Conservation (phyloP, 2,797 vertebrate genomes). For the Parambassis ranga region DNA sequence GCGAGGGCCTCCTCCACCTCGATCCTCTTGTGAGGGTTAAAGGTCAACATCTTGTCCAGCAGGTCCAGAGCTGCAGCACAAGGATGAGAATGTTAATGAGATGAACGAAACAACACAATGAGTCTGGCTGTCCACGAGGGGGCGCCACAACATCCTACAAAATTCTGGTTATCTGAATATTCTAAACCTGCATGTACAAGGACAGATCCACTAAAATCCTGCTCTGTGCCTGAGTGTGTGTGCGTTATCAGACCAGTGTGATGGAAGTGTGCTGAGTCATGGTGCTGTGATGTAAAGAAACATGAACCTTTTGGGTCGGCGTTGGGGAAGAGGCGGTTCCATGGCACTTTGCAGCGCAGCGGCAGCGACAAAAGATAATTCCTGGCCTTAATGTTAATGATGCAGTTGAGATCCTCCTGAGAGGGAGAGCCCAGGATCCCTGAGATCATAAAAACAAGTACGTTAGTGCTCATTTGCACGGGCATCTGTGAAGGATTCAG, state of each 20-base stretch:
- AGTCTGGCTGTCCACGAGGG: constrained; percentile 12
- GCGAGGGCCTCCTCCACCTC: constrained; percentile 91
- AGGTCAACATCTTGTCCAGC: constrained; percentile 90
- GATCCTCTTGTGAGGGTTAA: constrained; percentile 90
- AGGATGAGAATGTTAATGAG: background rate
- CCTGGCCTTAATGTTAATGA: constrained; percentile 91
- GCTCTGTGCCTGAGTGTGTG: rapidly evolving
- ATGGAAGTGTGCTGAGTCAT: background rate
- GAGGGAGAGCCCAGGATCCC: constrained; percentile 91
- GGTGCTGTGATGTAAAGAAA: background rate
- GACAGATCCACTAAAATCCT: rapidly evolving
- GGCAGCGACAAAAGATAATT: constrained; percentile 91
- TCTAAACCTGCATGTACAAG: too few relatives aligned
- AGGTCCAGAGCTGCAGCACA: constrained; percentile 83
- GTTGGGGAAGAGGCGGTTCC: constrained; percentile 87
- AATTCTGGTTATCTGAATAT: too few relatives aligned
- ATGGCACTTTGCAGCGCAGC: constrained; percentile 86
- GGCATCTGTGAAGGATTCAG: too few relatives aligned
- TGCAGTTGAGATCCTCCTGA: constrained; percentile 89
- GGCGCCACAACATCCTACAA: background rate
- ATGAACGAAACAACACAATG: background rate
- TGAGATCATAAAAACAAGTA: constrained; percentile 29
- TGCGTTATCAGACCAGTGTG: background rate
- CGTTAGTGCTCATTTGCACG: too few relatives aligned
- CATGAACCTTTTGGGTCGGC: constrained; percentile 90